A percentile compares a stretch with the other conserved stretches of the same genome.
phyloP scores from a whole-genome alignment of 2,888 invertebrate genomes.

The Apantesis nais region DNA sequence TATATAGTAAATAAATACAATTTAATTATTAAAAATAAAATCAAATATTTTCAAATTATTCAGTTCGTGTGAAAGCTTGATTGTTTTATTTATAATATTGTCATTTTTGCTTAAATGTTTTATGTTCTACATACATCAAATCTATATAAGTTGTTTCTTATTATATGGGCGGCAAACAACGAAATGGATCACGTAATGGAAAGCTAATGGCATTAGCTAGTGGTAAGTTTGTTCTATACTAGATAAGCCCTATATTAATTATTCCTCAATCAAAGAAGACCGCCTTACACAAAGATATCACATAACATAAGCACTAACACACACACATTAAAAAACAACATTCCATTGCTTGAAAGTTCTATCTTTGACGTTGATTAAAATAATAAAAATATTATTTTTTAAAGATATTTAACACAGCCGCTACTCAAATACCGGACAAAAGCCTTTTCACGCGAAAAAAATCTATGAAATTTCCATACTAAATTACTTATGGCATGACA shows the following conservation, averaged over 20 bases:
- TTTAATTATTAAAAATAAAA: background rate
- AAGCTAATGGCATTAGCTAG: no score
- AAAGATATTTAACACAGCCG: background rate
- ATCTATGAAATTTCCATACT: slow-evolving; percentile 20
- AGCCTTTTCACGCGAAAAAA: slow-evolving; percentile 5
- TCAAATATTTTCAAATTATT: background rate
- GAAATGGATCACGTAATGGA: no score
- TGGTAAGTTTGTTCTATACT: no score
- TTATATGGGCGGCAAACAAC: no score
- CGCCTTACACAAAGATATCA: background rate
- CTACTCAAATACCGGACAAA: slow-evolving; percentile 9
- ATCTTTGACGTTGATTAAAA: background rate
- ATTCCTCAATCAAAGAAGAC: no score
- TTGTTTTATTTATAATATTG: no score
- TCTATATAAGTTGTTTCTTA: no score
- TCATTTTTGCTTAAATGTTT: no score
- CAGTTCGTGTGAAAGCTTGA: no score
- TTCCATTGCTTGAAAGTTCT: background rate
- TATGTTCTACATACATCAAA: no score
- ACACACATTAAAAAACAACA: background rate
- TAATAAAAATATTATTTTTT: background rate
- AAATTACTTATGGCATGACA: slow-evolving; percentile 25
- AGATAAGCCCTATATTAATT: no score
- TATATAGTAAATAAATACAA: background rate
- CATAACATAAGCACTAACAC: background rate